These are phyloP conservation scores for Sterna hirundo DNA, from an alignment of 2,113 vertebrate species.

Conservation along the genomic window DNA sequence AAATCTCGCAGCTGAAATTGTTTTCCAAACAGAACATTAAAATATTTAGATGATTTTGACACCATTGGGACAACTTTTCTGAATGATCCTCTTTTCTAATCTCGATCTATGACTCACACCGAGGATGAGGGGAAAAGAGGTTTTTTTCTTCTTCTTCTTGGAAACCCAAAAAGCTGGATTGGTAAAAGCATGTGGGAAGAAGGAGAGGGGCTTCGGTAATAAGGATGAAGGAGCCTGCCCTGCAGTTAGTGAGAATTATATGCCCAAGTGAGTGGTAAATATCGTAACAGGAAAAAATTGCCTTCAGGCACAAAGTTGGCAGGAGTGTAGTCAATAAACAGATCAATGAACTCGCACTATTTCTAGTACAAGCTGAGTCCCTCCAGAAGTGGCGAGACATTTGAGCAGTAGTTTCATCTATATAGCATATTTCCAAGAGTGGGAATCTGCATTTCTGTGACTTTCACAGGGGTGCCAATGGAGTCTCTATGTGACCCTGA, in stretches of 20 bases:
- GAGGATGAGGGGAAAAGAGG: not conserved
- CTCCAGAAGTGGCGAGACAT: not conserved
- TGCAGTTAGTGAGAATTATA: accelerated
- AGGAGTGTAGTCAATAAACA: not conserved
- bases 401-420: not conserved
- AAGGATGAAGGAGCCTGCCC: not conserved
- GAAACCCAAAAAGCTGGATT: not conserved
- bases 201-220: not conserved
- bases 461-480: not conserved
- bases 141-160: not conserved
- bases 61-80: not conserved
- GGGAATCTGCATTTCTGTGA: not conserved
- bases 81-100: not conserved
- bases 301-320: not conserved
- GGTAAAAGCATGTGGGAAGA: not conserved
- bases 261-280: not conserved
- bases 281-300: not conserved
- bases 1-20: not conserved
- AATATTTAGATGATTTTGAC: not conserved
- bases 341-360: not conserved
- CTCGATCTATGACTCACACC: not conserved
- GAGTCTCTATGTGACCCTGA: not conserved
- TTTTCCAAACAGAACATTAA: not conserved
- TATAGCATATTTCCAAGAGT: not conserved
- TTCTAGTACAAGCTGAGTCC: not conserved